Evolutionary conservation across 2,888 invertebrate species (phyloP), one percentile per base, ranked within the genome.

Genomic region (Hypolimnas misippus): DNA sequence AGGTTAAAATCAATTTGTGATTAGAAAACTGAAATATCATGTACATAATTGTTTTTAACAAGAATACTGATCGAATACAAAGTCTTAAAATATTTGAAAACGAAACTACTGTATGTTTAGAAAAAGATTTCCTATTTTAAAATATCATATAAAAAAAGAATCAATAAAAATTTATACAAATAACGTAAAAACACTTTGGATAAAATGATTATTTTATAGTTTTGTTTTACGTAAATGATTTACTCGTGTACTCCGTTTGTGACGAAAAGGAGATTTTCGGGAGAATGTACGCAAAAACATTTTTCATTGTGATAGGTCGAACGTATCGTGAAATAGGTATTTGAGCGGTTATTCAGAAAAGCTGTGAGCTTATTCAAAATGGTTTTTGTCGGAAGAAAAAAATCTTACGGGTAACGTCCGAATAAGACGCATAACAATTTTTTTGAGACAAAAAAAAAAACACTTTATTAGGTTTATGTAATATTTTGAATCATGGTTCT

Each of bases 391-490:
- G 12, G 21, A 12, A 35, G 8, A 10, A 19, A 46, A 4, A 49
- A n/a, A 49, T 52, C 8, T 35, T 33, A 4, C 25, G 4, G 62
- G 60, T 61, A 69, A 67, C 61, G 70, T 70, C 69, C 70, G 69
- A 17, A 16, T 69, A 62, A 73, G 68, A 73, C 8, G 35, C 2
- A 35, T 10, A 12, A 35, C 3, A 25, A 25, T 25, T 25, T 5
- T 3, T 25, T 25, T 5, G 25, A 5, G 25, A 25, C 25, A 25
- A 25, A 25, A 25, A 25, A 31, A 7, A 7, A 7, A 31, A 31
- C 7, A 31, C 7, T 31, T 5, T 31, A 31, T 31, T 5, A 31
- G n/a, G n/a, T n/a, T n/a, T n/a, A n/a, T n/a, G n/a, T n/a, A n/a
- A n/a, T n/a, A n/a, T n/a, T n/a, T n/a, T n/a, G n/a, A n/a, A n/a